Base-by-base conservation (phyloP, 2,888 invertebrate species). In the Cephus spinipes region DNA sequence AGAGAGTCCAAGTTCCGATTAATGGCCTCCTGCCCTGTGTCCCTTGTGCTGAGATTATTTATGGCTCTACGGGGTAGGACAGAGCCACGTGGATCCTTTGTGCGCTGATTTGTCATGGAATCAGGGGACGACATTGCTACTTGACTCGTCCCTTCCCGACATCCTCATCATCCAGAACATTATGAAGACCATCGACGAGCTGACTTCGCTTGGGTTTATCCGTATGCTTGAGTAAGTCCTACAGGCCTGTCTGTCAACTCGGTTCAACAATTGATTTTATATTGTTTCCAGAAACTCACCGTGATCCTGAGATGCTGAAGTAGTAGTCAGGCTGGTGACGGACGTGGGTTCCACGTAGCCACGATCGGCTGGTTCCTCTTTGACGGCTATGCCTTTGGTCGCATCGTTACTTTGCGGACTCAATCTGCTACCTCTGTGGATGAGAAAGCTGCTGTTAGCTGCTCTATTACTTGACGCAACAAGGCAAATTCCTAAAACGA, bases 361-460 rank as follows among this genome's bases (percentile, higher is more conserved):
- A 69, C 89, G 85, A 80, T 89, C 89, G 69, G 87, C 80, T 69
- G 89, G 89, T 76, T 89, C 89, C 69, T 90, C 87, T 77, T 89
- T 89, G 73, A 89, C 89, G 30, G 90, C 85, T 68, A 89, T 82
- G 76, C 78, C 85, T 73, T 90, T 87, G 74, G 87, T 78, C 11
- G 76, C 78, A 69, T 89, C 88, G 36, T 23, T 81, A 36, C 80
- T 78, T 30, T 78, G 82, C 6, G 87, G 83, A 68, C 81, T 86
- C 32, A 84, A 73, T 77, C 85, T 86, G 68, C 77, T 82, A 33
- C 77, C 83, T 73, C 86, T 86, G 69, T 34, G 35, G 0, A 33
- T 23, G 33, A 71, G n/a, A 31, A 15, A 71, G 23, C 9, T 31
- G 31, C 1, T 1, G 0, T 71, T 31, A 30, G 32, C 12, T 32